Evolutionary conservation across 2,888 invertebrate genomes (phyloP), one percentile per base, ranked within the genome.

Genomic region (Patella depressa): DNA sequence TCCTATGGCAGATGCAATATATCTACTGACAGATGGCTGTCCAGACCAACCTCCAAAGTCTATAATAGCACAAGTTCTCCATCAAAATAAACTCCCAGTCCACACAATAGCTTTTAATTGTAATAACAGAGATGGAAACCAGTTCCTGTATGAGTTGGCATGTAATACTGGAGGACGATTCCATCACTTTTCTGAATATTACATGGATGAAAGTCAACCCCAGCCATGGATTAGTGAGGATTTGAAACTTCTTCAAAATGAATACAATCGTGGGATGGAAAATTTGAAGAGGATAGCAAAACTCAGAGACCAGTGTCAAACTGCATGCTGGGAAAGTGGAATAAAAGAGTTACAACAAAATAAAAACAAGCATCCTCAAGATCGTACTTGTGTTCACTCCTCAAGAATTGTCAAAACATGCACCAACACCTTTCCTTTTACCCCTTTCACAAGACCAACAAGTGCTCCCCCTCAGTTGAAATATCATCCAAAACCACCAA

Each of bases 91-190:
- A 53, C 87, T 92, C 15, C 91, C 91, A 0, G 86, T 92, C 53
- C 92, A 92, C 84, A 89, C 91, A 4, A 92, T 92, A 73, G 90
- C 91, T 11, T 92, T 92, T 85, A 92, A 92, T 88, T 92, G 91
- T 82, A 87, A 90, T 72, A 91, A 92, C 81, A 84, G 80, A 3
- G 90, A 90, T 74, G 91, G 91, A 19, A 92, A 91, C 81, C 82
- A 87, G 75, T 92, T 92, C 82, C 85, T 92, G 54, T 88, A 84
- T 80, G 85, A 89, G 75, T 83, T 92, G 76, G 89, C 92, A 9
- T 85, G 86, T 75, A 88, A 89, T 55, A 91, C 91, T 2, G 87
- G 87, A 45, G 92, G 91, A 5, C 82, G 91, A 53, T 92, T 90
- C 81, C 92, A 92, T 85, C 90, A 89, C 80, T 92, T 89, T 84